phyloP scores from a whole-genome alignment of 2,797 vertebrate genomes.

The Syngnathus acus region DNA sequence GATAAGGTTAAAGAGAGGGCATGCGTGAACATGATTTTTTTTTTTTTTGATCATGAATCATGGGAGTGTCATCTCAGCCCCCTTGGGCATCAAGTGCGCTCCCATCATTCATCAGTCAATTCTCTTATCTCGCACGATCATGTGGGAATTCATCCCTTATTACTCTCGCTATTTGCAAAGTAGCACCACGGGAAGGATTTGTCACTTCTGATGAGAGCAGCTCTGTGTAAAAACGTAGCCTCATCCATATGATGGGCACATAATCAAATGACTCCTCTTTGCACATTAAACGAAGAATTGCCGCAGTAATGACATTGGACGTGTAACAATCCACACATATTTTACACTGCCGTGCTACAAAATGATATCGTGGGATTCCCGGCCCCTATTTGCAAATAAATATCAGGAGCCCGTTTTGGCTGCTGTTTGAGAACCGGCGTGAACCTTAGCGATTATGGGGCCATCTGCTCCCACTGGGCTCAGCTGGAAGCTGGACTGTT shows the following conservation, averaged over 20 bases:
- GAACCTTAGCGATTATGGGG: conserved; percentile 61
- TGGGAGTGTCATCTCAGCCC: not conserved
- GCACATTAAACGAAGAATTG: not conserved
- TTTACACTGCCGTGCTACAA: not conserved
- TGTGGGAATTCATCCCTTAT: not conserved
- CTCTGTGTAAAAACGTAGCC: not conserved
- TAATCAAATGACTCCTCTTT: not conserved
- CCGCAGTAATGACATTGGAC: not conserved
- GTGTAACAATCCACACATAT: not conserved
- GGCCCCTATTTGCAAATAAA: conserved; percentile 36
- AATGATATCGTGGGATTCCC: not conserved
- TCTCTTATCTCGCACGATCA: not conserved
- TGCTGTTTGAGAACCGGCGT: conserved; percentile 44
- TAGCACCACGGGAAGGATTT: not conserved
- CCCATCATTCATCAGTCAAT: not conserved
- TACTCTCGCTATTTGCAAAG: not conserved
- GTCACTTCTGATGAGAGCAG: not conserved
- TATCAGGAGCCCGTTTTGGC: conserved; percentile 44
- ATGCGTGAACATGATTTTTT: conserved; percentile 6
- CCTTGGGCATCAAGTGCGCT: not conserved
- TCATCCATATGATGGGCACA: not conserved
- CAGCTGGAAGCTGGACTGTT: conserved; percentile 56
- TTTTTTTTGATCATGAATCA: not conserved
- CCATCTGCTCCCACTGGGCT: conserved; percentile 70
- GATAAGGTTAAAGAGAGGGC: conserved; percentile 5